Conservation (phyloP, 2,113 vertebrate genomes). For the Leptocoma aspasia region DNA sequence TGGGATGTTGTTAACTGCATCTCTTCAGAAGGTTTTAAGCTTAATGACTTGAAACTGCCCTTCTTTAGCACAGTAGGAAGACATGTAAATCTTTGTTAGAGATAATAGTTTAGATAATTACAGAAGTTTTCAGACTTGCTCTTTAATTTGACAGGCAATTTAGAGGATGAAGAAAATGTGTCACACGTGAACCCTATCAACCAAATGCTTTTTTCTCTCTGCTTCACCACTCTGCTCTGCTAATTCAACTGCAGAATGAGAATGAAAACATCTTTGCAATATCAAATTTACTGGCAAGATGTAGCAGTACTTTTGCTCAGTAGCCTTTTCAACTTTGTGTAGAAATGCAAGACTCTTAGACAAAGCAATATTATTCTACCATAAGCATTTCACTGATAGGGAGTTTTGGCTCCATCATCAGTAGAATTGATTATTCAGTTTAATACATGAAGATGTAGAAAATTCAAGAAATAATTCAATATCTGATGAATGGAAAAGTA, state of each 20-base stretch:
- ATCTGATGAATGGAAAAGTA: background rate
- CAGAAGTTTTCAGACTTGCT: slow-evolving; percentile 22
- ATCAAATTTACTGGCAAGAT: background rate
- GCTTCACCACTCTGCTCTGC: background rate
- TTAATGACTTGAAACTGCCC: slow-evolving; percentile 4
- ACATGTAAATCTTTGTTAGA: slow-evolving; percentile 28
- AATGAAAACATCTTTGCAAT: background rate
- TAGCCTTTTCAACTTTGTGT: background rate
- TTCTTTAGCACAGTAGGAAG: background rate
- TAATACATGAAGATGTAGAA: background rate
- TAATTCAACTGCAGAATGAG: background rate
- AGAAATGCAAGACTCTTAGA: background rate
- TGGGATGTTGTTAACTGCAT: background rate
- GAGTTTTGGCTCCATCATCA: background rate
- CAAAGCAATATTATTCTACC: background rate
- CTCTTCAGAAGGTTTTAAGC: background rate
- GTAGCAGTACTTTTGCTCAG: background rate
- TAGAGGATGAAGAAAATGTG: background rate
- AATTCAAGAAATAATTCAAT: background rate
- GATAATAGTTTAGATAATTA: slow-evolving; percentile 39
- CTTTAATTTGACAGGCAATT: slow-evolving; percentile 47
- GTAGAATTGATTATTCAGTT: background rate
- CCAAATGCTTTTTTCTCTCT: background rate
- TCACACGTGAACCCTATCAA: background rate
- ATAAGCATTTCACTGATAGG: background rate